phyloP scores from a whole-genome alignment of 2,113 vertebrate genomes.

The Oryzias javanicus region DNA sequence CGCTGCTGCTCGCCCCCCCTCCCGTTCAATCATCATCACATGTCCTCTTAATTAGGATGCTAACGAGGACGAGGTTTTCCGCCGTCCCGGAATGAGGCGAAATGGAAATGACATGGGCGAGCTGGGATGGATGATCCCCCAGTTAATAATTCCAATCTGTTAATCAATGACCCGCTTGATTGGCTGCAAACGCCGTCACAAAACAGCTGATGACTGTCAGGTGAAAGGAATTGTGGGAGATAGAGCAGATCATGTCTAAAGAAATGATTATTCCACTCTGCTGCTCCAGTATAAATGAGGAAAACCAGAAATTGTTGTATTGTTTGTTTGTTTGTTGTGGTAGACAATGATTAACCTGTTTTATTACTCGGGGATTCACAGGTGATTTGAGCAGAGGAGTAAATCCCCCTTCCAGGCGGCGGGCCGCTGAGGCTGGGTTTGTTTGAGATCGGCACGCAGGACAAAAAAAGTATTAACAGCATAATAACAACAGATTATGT shows the following conservation, averaged over 20 bases:
- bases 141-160: constrained; percentile 84
- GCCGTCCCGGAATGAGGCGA: constrained; percentile 52
- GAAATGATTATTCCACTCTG: too few relatives aligned
- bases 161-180: constrained; percentile 79
- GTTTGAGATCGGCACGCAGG: constrained; percentile 61
- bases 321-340: constrained; percentile 24
- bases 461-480: constrained; percentile 75
- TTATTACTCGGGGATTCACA: constrained; percentile 35
- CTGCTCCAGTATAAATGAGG: not conserved
- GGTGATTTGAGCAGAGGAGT: constrained; percentile 52
- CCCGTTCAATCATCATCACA: constrained; percentile 77
- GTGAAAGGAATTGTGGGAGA: constrained; percentile 60
- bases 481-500: constrained; percentile 82
- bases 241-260: constrained; percentile 24
- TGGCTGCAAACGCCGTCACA: constrained; percentile 33
- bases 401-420: constrained; percentile 36
- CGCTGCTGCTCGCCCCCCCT: constrained; percentile 42
- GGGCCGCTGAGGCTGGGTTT: constrained; percentile 47
- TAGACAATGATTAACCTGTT: constrained; percentile 8
- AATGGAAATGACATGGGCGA: constrained; percentile 73
- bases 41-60: constrained; percentile 81
- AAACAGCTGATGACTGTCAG: constrained; percentile 44
- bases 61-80: constrained; percentile 69
- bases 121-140: constrained; percentile 78
- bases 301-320: not conserved